Base-by-base conservation (phyloP, 2,888 invertebrate species). In the Nyleta sp. region DNA sequence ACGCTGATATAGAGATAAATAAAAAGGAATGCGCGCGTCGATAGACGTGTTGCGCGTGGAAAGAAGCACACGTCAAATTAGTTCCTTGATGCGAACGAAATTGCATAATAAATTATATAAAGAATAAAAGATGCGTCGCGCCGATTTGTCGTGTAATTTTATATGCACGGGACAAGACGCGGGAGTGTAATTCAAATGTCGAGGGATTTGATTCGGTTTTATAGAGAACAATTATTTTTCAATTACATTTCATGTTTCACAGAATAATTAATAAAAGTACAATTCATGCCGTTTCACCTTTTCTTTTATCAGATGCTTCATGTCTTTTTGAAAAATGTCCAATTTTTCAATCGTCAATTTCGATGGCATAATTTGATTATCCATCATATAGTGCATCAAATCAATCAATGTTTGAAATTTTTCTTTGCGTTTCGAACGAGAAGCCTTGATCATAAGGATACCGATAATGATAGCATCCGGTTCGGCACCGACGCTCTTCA, bases 391-490 rank as follows among this genome's bases (percentile, higher is more conserved):
- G 82, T 95, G 92, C 92, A 97, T 92, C 20, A 97, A 91, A 86
- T 93, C 93, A 13, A 93, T 87, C 18, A 96, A 91, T 88, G 95
- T 96, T 0, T 90, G 87, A 88, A 96, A 95, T 67, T 95, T 92
- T 70, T 87, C 91, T 18, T 91, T 90, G 4, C 88, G 91, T 18
- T 91, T 90, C 3, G 88, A 87, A 82, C 94, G 93, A 1, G 95
- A 96, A 84, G 94, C 93, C 11, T 91, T 91, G 28, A 97, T 82
- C 91, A 98, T 92, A 20, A 79, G 72, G 4, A 95, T 93, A 11
- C 95, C 95, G 53, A 96, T 90, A 78, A 98, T 95, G 90, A 94
- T 93, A 59, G 93, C 91, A 87, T 97, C 97, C 42, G 95, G 91
- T 84, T 93, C 92, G 59, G 95, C 92, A 71, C 93, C 92, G 75